phyloP scores from a whole-genome alignment of 2,888 invertebrate genomes.

The Lasioglossum pauxillum region DNA sequence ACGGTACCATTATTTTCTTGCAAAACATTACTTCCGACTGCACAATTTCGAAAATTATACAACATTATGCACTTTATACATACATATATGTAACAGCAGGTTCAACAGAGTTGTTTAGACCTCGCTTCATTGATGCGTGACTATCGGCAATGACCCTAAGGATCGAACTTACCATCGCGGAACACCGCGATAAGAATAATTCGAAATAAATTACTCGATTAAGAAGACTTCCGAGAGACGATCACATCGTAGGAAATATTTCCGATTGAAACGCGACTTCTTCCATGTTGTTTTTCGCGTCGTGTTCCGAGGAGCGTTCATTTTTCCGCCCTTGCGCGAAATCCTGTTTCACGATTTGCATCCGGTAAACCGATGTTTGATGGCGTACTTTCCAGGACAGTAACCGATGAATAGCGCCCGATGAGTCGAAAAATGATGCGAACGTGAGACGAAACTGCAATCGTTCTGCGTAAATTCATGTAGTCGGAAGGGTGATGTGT shows the following conservation, averaged over 20 bases:
- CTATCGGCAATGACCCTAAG: not conserved
- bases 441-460: conserved; percentile 48
- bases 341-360: not conserved
- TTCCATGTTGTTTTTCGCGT: not conserved
- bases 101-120: not conserved
- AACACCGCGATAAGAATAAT: not conserved
- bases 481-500: conserved; percentile 26
- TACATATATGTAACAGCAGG: not conserved
- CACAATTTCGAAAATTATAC: not conserved
- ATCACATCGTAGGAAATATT: not conserved
- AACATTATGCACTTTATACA: not conserved
- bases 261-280: not conserved
- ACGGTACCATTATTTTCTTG: not conserved
- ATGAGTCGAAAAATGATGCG: conserved; percentile 40
- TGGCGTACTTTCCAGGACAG: conserved; percentile 3
- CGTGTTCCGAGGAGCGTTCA: not conserved
- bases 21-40: not conserved
- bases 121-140: not conserved
- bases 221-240: not conserved
- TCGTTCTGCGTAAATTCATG: conserved; percentile 31
- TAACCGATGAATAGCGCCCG: conserved; percentile 3
- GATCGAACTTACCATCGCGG: not conserved
- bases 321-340: not conserved
- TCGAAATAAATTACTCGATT: not conserved
- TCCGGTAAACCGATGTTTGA: conserved; percentile 6